Evolutionary conservation across 1,140 invertebrate genomes (phyloP).

Genomic region (Bursaphelenchus mucronatus): DNA sequence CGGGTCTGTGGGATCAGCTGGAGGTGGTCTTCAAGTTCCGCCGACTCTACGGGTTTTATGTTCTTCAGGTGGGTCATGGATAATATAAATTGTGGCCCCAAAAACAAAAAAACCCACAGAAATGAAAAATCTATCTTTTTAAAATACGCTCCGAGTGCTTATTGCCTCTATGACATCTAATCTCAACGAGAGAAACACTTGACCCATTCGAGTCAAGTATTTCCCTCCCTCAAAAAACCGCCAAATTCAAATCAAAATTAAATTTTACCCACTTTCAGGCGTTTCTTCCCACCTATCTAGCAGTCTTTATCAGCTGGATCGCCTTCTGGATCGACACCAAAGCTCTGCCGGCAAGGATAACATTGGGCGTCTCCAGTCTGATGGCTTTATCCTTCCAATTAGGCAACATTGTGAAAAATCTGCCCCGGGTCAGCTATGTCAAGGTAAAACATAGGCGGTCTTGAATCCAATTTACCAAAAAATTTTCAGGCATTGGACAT

Average conservation of each 20-base stretch:
- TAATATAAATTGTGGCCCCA: neutral
- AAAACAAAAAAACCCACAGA: neutral
- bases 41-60: conserved; percentile 57
- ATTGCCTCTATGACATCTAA: neutral
- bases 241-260: neutral
- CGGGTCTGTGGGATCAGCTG: conserved; percentile 57
- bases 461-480: neutral
- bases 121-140: neutral
- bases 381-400: conserved; percentile 59
- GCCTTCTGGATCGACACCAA: conserved; percentile 60
- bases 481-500: conserved; percentile 51
- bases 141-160: neutral
- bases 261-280: conserved; percentile 35
- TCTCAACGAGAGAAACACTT: conserved; percentile 15
- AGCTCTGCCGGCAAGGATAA: conserved; percentile 58
- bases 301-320: conserved; percentile 52
- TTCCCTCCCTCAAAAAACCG: neutral
- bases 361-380: conserved; percentile 48
- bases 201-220: neutral
- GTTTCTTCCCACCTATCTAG: conserved; percentile 50
- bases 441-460: conserved; percentile 28
- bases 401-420: conserved; percentile 59
- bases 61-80: conserved; percentile 46
- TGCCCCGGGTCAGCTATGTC: conserved; percentile 54
- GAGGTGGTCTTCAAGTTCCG: conserved; percentile 57